Evolutionary conservation across 2,797 vertebrate species (phyloP), one percentile per base, ranked within the genome.

Genomic region (Cynodonichthys magdalenae): DNA sequence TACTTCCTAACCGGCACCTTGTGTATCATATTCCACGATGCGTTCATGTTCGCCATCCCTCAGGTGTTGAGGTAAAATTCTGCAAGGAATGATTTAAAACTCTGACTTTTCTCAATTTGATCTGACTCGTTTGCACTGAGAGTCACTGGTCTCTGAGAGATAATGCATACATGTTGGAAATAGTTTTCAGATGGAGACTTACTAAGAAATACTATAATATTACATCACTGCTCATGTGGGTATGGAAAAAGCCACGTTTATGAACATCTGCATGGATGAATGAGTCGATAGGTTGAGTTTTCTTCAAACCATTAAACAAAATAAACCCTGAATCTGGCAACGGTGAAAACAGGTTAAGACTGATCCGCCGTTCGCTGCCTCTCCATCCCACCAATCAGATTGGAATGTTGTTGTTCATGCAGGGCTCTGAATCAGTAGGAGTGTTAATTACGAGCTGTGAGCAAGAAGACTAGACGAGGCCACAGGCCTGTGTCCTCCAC

Each of bases 21-120:
- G 77, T 94, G 93, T 69, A 93, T 97, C 53, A 72, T 97, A 71
- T 77, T 93, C 85, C 93, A 96, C 0, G 95, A 98, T 29, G 75
- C 92, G 72, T 96, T 98, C 91, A 93, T 96, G 93, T 98, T 99
- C 60, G 85, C 94, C 48, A 89, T 95, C 59, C 97, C 96, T 0
- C 95, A 95, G 77, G 90, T 97, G 56, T 91, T 98, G 67, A 96
- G 96, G 97, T 98, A 84, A 75, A 93, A 87, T 41, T 46, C 7
- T 39, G 19, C 5, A n/a, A 45, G 54, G 15, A 56, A 29, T 50
- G 14, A 6, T 52, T 34, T 19, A 29, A 55, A 27, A 20, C 48
- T 49, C 15, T 11, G 18, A 56, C 49, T 62, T 36, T 42, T 42
- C 48, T 63, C 20, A 11, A n/a, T 41, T 5, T 60, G 19, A 14